Percentiles rank a stretch among this genome's conserved stretches.
Evolutionary conservation across 2,797 vertebrate species (phyloP).

Genomic region (Muscicapa striata): DNA sequence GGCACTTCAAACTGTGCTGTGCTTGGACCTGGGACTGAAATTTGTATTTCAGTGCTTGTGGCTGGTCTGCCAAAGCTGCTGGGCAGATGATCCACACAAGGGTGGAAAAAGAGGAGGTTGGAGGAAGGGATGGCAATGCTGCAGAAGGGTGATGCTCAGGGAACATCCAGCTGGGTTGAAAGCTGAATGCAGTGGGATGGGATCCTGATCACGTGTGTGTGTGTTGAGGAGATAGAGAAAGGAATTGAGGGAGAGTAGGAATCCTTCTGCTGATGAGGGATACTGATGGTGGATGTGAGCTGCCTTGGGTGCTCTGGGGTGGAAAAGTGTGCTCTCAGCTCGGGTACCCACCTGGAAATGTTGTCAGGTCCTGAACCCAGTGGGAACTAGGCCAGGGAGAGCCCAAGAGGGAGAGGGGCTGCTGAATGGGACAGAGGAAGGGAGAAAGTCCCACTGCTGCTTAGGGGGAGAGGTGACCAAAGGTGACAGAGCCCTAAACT

Average conservation of each 20-base stretch:
- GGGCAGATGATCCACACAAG: background rate
- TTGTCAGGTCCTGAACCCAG: background rate
- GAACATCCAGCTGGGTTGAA: background rate
- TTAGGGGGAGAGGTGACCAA: background rate
- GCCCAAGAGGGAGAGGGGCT: background rate
- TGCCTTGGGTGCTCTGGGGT: background rate
- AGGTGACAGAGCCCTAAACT: background rate
- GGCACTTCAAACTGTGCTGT: background rate
- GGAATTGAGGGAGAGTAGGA: background rate
- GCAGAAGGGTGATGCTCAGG: background rate
- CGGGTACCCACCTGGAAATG: background rate
- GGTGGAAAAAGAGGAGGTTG: background rate
- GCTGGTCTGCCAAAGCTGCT: background rate
- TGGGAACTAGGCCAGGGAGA: background rate
- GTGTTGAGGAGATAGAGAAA: background rate
- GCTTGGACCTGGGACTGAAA: background rate
- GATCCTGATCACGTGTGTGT: background rate
- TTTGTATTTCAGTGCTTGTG: background rate
- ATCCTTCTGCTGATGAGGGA: background rate
- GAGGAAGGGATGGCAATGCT: background rate
- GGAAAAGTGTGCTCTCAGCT: background rate
- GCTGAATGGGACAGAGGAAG: fast-evolving
- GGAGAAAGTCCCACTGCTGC: background rate
- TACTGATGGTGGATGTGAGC: background rate
- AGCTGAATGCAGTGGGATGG: background rate